Evolutionary conservation across 2,113 vertebrate species (phyloP), one percentile per base, ranked within the genome.

Genomic region (Camelus bactrianus): DNA sequence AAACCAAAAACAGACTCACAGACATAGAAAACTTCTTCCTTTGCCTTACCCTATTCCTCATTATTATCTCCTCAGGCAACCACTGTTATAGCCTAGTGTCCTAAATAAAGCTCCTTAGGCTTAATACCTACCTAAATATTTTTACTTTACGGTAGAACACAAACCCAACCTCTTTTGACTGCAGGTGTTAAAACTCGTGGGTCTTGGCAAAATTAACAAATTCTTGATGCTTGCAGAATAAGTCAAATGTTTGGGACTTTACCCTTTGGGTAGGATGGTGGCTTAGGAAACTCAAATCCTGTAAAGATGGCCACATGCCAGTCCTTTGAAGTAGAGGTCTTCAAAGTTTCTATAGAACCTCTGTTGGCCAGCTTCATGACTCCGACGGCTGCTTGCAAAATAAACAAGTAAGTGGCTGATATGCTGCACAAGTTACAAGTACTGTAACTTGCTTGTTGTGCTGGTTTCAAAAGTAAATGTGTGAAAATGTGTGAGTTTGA

Each of bases 111-210:
- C 72, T 96, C 58, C 35, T 16, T 30, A 38, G 79, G 38, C 30
- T 90, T 46, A 54, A 76, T 52, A 46, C 56, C 2, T 91, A 83
- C 75, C 84, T 42, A 91, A 76, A 91, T 91, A 93, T 95, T 97
- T 96, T 91, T 84, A 65, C 20, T 80, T 97, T 50, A 62, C 42
- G 48, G 81, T 20, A 81, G 60, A 91, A 89, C 1, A 42, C 48
- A 84, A 95, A 80, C 13, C 30, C 77, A 79, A 67, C 9, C 56
- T 89, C 38, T 73, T 94, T 92, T 95, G 56, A 93, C 26, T 65
- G n/a, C 76, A 94, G 58, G 91, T 97, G 85, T 97, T 89, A 93
- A 77, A 93, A 94, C 46, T 93, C 52, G 16, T 28, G 72, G 67
- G 17, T 28, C 38, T 93, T 92, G 70, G 72, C 70, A 85, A 72